phyloP scores from a whole-genome alignment of 37 sponge, comb jelly and placozoan genomes.

The Haliclona indistincta region DNA sequence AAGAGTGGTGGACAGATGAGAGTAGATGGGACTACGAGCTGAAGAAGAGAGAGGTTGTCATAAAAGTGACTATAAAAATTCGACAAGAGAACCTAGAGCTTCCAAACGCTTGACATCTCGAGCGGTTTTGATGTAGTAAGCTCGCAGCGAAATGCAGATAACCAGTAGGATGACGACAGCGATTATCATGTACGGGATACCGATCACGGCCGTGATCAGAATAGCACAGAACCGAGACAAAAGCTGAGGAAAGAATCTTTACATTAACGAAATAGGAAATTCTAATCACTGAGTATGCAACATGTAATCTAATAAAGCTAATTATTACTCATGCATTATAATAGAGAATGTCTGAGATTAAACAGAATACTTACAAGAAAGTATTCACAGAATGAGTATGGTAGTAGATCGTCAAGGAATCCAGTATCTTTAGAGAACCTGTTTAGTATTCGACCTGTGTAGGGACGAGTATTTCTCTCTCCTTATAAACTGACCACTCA shows the following conservation, averaged over 20 bases:
- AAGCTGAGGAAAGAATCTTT: background rate
- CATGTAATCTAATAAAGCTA: too few relatives aligned
- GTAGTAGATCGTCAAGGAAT: constrained; percentile 68
- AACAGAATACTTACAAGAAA: constrained; percentile 40
- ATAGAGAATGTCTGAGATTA: too few relatives aligned
- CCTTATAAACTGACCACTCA: background rate
- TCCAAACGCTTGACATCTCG: constrained; percentile 28
- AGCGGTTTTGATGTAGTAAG: constrained; percentile 23
- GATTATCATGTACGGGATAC: constrained; percentile 27
- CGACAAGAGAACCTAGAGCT: constrained; percentile 16
- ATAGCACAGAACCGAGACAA: constrained; percentile 2
- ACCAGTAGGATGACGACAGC: constrained; percentile 5
- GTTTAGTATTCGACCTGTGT: constrained; percentile 72
- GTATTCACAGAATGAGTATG: constrained; percentile 50
- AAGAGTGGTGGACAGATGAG: constrained; percentile 73
- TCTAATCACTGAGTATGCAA: background rate
- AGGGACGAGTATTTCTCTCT: too few relatives aligned
- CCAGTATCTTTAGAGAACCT: constrained; percentile 77
- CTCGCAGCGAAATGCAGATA: background rate
- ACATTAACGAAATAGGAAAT: too few relatives aligned
- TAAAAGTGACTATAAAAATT: too few relatives aligned
- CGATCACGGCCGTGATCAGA: constrained; percentile 13
- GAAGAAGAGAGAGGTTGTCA: background rate
- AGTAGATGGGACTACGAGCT: constrained; percentile 87
- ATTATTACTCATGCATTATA: too few relatives aligned